These are phyloP conservation scores for Sipha maydis DNA, from an alignment of 2,888 invertebrate species.

Conservation along the genomic window DNA sequence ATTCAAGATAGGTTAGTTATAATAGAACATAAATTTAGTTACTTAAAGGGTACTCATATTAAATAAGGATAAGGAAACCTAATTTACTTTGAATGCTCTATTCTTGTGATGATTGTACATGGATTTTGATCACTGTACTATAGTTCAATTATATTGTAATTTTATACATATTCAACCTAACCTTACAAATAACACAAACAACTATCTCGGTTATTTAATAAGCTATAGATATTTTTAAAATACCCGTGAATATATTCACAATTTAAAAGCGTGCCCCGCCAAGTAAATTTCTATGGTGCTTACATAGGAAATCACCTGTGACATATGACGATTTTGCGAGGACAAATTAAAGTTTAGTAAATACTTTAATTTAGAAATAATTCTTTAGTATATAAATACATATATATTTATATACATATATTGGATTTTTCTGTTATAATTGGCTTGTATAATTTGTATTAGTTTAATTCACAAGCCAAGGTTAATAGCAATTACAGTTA, in stretches of 20 bases:
- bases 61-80: too few species aligned
- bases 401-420: neutral
- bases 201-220: neutral
- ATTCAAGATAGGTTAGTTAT: too few species aligned
- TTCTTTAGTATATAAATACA: neutral
- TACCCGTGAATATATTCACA: constrained; percentile 4
- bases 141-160: too few species aligned
- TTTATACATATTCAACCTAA: too few species aligned
- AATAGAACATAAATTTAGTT: too few species aligned
- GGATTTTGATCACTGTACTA: too few species aligned
- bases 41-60: too few species aligned
- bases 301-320: constrained; percentile 29
- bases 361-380: constrained; percentile 21
- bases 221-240: constrained; percentile 5
- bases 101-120: too few species aligned
- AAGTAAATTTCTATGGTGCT: constrained; percentile 13
- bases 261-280: neutral
- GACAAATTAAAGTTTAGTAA: constrained; percentile 21
- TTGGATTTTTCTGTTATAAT: neutral
- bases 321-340: constrained; percentile 20
- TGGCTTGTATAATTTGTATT: neutral
- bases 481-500: neutral
- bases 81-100: too few species aligned
- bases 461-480: neutral
- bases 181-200: neutral